Conservation (phyloP, 2,113 vertebrate genomes). For the Sylvietta virens region DNA sequence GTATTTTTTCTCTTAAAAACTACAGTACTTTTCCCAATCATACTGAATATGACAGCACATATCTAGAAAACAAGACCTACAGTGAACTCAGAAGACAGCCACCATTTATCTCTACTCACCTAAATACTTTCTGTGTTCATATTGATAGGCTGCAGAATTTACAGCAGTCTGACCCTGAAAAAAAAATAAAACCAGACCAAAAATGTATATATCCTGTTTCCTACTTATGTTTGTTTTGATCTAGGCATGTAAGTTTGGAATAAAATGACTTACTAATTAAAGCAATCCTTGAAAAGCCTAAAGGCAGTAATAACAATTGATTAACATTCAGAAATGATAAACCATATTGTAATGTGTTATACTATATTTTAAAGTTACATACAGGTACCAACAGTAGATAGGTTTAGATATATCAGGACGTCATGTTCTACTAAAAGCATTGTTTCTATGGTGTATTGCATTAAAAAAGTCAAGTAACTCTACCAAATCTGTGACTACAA, state of each 20-base stretch:
- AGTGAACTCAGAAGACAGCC: not conserved
- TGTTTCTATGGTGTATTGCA: not conserved
- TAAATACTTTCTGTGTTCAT: not conserved
- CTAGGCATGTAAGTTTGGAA: not conserved
- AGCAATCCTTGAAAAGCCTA: not conserved
- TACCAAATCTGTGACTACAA: not conserved
- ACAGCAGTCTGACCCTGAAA: rapidly evolving
- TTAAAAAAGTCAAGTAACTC: not conserved
- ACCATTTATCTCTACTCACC: not conserved
- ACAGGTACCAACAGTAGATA: not conserved
- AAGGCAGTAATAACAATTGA: not conserved
- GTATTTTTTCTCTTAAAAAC: not conserved
- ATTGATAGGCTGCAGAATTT: not conserved
- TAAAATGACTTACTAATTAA: not conserved
- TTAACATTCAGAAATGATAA: not conserved
- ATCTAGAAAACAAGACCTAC: not conserved
- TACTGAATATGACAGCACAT: not conserved
- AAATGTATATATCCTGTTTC: not conserved
- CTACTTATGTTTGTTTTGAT: not conserved
- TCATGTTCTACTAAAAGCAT: rapidly evolving
- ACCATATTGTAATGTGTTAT: not conserved
- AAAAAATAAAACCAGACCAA: not conserved
- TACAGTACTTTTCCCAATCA: not conserved
- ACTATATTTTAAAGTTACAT: not conserved
- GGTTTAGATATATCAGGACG: not conserved